Evolutionary conservation across 2,888 invertebrate genomes (phyloP).

Genomic region (Laspeyria flexula): DNA sequence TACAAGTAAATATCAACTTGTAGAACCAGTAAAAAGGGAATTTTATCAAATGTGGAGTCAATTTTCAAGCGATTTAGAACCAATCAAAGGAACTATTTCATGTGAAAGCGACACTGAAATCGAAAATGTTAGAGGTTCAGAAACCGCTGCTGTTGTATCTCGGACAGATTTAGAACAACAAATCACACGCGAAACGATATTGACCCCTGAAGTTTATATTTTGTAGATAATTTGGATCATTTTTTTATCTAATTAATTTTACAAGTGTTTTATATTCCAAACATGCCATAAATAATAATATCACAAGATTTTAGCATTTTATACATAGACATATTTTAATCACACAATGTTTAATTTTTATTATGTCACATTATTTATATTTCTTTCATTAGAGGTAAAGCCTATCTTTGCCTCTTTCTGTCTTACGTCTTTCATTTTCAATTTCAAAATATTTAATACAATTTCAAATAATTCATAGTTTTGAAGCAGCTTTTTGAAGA

Average conservation of each 20-base stretch:
- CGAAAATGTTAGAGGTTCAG: conserved; percentile 8
- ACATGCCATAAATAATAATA: conserved; percentile 54
- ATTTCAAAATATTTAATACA: conserved; percentile 32
- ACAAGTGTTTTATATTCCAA: conserved; percentile 68
- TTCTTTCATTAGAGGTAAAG: background rate
- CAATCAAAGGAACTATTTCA: conserved; percentile 11
- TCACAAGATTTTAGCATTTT: conserved; percentile 45
- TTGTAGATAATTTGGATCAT: conserved; percentile 32
- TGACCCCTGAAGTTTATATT: conserved; percentile 59
- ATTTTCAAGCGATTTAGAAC: conserved; percentile 40
- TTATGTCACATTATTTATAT: background rate
- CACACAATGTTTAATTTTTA: background rate
- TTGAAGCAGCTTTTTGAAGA: conserved; percentile 66
- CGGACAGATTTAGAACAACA: conserved; percentile 6
- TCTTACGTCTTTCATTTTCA: conserved; percentile 30
- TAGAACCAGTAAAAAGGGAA: conserved; percentile 83
- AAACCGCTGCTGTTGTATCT: conserved; percentile 17
- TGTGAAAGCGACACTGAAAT: conserved; percentile 14
- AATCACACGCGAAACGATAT: conserved; percentile 43
- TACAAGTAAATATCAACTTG: conserved; percentile 84
- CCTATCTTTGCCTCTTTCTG: conserved; percentile 29
- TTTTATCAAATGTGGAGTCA: conserved; percentile 88
- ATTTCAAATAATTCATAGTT: conserved; percentile 27
- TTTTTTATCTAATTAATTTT: conserved; percentile 41
- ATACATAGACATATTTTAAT: conserved; percentile 27